Evolutionary conservation across 2,113 vertebrate species (phyloP).

Genomic region (Mionectes macconnelli): DNA sequence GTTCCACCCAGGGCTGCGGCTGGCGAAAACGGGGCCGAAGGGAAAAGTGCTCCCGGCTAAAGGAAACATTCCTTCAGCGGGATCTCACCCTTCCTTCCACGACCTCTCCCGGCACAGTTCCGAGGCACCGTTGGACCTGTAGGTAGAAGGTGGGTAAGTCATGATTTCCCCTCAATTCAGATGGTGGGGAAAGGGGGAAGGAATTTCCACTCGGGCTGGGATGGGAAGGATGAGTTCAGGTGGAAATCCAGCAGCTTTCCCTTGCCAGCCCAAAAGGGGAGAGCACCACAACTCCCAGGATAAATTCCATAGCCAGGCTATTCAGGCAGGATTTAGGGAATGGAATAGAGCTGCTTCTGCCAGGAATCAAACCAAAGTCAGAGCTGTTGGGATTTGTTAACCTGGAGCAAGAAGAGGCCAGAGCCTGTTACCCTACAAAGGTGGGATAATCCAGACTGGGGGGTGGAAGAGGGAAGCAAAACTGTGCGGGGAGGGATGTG

Average conservation of each 20-base stretch:
- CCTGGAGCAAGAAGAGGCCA: background rate
- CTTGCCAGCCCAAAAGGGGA: background rate
- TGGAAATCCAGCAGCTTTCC: background rate
- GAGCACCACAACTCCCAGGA: background rate
- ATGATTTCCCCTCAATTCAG: background rate
- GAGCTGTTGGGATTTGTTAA: background rate
- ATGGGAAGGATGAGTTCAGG: background rate
- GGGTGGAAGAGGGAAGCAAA: background rate
- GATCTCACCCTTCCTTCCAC: slow-evolving; percentile 31
- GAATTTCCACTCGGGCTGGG: background rate
- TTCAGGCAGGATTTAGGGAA: background rate
- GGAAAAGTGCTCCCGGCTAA: slow-evolving; percentile 2
- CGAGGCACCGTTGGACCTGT: background rate
- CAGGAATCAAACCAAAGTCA: background rate
- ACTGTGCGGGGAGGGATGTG: background rate
- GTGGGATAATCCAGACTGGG: background rate
- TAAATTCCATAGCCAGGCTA: background rate
- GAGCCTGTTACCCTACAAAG: background rate
- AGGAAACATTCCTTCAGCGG: slow-evolving; percentile 42
- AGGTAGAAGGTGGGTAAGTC: background rate
- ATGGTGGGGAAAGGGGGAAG: accelerated
- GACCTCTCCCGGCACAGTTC: background rate
- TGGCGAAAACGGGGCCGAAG: background rate
- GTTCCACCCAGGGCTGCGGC: background rate
- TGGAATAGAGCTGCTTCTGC: background rate